Conservation (phyloP, 2,888 invertebrate species). For the Pollenia griseotomentosa region DNA sequence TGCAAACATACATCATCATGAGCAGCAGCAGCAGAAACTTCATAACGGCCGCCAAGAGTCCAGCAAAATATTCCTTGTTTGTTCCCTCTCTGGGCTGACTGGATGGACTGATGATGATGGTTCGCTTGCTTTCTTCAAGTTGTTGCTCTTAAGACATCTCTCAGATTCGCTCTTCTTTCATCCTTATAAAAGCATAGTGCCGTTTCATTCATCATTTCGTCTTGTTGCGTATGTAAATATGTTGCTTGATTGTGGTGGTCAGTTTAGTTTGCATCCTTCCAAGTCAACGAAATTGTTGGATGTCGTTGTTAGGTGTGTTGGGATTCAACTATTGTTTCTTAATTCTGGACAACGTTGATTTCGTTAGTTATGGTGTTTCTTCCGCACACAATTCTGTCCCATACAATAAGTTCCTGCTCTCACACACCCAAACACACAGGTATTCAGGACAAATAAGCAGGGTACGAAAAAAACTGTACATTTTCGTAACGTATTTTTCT, state of each 20-base stretch:
- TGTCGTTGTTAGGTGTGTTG: slow-evolving; percentile 65
- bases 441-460: not conserved
- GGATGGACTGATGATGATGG: slow-evolving; percentile 29
- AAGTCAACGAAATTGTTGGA: slow-evolving; percentile 59
- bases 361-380: slow-evolving; percentile 45
- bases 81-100: slow-evolving; percentile 3
- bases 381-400: not conserved
- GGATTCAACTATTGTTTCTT: slow-evolving; percentile 70
- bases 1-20: slow-evolving; percentile 49
- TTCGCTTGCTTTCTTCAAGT: slow-evolving; percentile 65
- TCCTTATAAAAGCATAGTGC: slow-evolving; percentile 24
- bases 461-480: too few relatives aligned
- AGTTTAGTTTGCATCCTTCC: slow-evolving; percentile 60
- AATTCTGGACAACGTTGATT: slow-evolving; percentile 72
- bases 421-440: slow-evolving; percentile 18
- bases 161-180: slow-evolving; percentile 71
- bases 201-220: slow-evolving; percentile 29
- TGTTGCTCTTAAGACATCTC: slow-evolving; percentile 67
- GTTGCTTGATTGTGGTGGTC: slow-evolving; percentile 61
- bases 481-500: too few relatives aligned
- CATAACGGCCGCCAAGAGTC: slow-evolving; percentile 53
- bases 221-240: slow-evolving; percentile 6
- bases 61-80: slow-evolving; percentile 58
- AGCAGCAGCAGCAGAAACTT: slow-evolving; percentile 44
- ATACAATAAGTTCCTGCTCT: not conserved